These are phyloP conservation scores for Chironomus striatipennis DNA, from an alignment of 1,140 invertebrate species.

Conservation along the genomic window DNA sequence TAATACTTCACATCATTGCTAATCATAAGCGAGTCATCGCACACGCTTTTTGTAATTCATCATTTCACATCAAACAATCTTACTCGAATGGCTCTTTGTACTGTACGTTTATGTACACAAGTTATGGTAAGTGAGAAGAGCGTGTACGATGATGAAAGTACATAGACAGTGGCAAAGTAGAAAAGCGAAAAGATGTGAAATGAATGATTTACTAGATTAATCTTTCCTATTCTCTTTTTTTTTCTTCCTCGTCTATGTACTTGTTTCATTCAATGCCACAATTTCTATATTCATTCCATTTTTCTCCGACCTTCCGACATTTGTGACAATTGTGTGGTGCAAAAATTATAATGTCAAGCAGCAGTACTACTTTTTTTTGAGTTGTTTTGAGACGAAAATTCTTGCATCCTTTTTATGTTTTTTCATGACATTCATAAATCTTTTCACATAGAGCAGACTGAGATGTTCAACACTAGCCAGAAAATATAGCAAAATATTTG, in stretches of 20 bases:
- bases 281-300: neutral
- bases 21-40: slow-evolving; percentile 11
- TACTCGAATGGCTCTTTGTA: neutral
- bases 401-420: neutral
- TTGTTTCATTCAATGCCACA: neutral
- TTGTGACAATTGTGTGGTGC: slow-evolving; percentile 1
- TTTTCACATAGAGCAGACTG: neutral
- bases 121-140: neutral
- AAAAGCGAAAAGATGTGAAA: neutral
- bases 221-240: neutral
- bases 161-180: neutral
- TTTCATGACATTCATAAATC: neutral
- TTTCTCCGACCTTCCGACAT: neutral
- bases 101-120: neutral
- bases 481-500: neutral
- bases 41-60: slow-evolving; percentile 2
- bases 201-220: slow-evolving; percentile 14
- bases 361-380: neutral
- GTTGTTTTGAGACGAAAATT: neutral
- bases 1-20: neutral
- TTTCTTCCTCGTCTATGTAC: neutral
- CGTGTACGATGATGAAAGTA: neutral
- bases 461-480: neutral
- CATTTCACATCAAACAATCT: neutral
- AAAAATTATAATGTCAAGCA: slow-evolving; percentile 9